A percentile compares a stretch with the other conserved stretches of the same genome.
phyloP scores from a whole-genome alignment of 2,888 invertebrate species.

The Oxyscelio sp. region DNA sequence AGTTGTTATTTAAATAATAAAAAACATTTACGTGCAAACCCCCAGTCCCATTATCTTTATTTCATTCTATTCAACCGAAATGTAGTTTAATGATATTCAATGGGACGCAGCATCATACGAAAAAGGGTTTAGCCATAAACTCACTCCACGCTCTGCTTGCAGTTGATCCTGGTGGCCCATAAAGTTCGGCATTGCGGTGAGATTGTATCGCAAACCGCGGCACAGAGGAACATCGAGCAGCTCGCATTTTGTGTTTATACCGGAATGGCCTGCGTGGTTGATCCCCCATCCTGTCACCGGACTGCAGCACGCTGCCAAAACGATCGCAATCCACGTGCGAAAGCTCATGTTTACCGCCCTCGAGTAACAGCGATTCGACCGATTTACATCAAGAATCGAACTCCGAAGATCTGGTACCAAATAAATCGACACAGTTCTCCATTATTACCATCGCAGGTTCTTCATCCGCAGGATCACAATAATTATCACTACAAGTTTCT shows the following conservation, averaged over 20 bases:
- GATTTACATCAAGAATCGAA: constrained; percentile 47
- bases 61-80: background rate
- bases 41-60: too few relatives aligned
- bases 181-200: constrained; percentile 96
- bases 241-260: constrained; percentile 91
- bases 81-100: constrained; percentile 44
- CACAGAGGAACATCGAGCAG: constrained; percentile 94
- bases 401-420: background rate
- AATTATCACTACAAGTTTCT: background rate
- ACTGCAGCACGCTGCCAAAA: constrained; percentile 70
- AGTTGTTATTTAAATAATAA: too few relatives aligned
- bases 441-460: constrained; percentile 4
- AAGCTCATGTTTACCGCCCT: constrained; percentile 61
- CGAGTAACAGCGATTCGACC: constrained; percentile 9
- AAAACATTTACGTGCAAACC: too few relatives aligned
- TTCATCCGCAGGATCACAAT: constrained; percentile 5
- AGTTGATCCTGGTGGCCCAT: constrained; percentile 94
- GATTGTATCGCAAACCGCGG: constrained; percentile 95
- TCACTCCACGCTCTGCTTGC: constrained; percentile 94
- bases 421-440: constrained; percentile 23
- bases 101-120: constrained; percentile 1
- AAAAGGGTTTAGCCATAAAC: constrained; percentile 75
- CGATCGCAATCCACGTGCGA: constrained; percentile 84
- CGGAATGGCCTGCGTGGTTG: constrained; percentile 89
- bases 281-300: constrained; percentile 84